phyloP scores from a whole-genome alignment of 2,888 invertebrate genomes.

The Pteria penguin region DNA sequence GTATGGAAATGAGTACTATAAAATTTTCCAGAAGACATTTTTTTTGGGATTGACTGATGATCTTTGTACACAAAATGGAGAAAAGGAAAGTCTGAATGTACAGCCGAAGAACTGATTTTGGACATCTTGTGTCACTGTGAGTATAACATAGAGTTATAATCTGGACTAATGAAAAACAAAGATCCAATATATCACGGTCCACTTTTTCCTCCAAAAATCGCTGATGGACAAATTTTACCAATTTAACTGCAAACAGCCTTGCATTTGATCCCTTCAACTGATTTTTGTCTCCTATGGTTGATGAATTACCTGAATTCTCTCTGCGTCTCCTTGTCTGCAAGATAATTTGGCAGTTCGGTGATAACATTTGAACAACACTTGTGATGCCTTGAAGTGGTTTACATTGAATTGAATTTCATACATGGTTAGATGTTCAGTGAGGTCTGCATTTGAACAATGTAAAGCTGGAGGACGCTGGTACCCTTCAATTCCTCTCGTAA shows the following conservation, averaged over 20 bases:
- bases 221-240: not conserved
- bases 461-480: constrained; percentile 10
- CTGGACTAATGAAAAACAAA: not conserved
- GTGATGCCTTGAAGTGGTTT: constrained; percentile 12
- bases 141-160: constrained; percentile 9
- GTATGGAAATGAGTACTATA: constrained; percentile 12
- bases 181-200: constrained; percentile 5
- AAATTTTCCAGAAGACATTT: constrained; percentile 20
- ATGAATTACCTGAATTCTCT: not conserved
- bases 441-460: too few species aligned
- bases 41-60: constrained; percentile 2
- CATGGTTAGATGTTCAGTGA: too few species aligned
- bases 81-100: constrained; percentile 13
- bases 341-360: not conserved
- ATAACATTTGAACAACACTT: not conserved
- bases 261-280: constrained; percentile 14
- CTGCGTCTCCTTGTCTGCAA: not conserved
- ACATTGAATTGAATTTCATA: too few species aligned
- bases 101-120: constrained; percentile 7
- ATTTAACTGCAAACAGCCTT: not conserved
- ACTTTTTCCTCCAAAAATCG: not conserved
- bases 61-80: not conserved
- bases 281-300: constrained; percentile 3
- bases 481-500: not conserved
- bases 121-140: not conserved